phyloP scores from a whole-genome alignment of 2,797 vertebrate genomes.

The Notamacropus eugenii region DNA sequence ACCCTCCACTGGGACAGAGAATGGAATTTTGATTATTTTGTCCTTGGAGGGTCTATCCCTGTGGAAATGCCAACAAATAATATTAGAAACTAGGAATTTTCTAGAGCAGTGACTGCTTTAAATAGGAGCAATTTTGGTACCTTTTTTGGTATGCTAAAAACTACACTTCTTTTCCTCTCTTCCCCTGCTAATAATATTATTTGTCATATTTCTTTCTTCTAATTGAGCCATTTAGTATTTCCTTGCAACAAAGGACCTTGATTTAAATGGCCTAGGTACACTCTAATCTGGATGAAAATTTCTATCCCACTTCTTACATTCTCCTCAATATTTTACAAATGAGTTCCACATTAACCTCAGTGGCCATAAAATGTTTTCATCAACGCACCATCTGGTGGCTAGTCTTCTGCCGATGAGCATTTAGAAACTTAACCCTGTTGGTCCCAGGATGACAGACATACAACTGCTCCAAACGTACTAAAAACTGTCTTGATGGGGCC shows the following conservation, averaged over 20 bases:
- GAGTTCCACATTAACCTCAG: background rate
- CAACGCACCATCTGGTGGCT: background rate
- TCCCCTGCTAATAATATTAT: background rate
- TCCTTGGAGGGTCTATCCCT: background rate
- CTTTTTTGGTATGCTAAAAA: constrained; percentile 23
- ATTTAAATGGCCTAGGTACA: background rate
- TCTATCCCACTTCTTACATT: background rate
- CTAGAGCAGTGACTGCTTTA: background rate
- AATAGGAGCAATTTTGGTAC: background rate
- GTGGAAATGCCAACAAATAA: background rate
- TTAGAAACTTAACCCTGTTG: background rate
- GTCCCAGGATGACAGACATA: background rate
- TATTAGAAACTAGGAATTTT: background rate
- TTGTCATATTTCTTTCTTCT: constrained; percentile 39
- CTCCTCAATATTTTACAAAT: background rate
- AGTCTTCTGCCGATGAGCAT: background rate
- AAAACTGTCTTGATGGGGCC: background rate
- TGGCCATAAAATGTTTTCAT: background rate
- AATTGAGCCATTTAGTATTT: background rate
- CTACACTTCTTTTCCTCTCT: background rate
- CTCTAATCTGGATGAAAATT: background rate
- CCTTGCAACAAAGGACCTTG: background rate
- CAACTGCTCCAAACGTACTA: background rate
- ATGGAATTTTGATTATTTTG: background rate
- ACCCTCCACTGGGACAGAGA: background rate